Evolutionary conservation across 2,888 invertebrate species (phyloP), one percentile per base, ranked within the genome.

Genomic region (Lumbricus terrestris): DNA sequence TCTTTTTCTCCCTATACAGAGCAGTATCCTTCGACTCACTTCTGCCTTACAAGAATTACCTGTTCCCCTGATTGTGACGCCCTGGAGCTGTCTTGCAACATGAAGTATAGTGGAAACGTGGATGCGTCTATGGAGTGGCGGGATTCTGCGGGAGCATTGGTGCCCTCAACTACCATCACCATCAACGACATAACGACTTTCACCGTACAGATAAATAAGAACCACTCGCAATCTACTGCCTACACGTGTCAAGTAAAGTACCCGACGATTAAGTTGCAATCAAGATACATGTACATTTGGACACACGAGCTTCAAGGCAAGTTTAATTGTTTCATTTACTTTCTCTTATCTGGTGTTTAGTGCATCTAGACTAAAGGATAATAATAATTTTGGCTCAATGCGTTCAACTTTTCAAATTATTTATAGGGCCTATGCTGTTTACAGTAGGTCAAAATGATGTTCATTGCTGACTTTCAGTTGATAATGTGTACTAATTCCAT

Each of bases 221-320:
- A 37, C 1, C 85, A 85, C 0, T 35, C 23, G 13, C 35, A 85
- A 35, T 20, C 85, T 34, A 0, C 23, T 20, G 6, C 85, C 20
- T 85, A 35, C 37, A 85, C 34, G 35, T 85, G 85, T 85, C 35
- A 85, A 37, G 85, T 85, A 37, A 85, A 85, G 35, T 85, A 85
- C 35, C 85, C 18, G 37, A 85, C 34, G 16, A 20, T 0, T 23
- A 35, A 1, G 34, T 23, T 85, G 85, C 2, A 13, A 35, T 85
- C 85, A 35, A 34, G 37, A 85, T 85, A 35, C 85, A 85, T n/a
- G n/a, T n/a, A 23, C 35, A n/a, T n/a, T n/a, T 85, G 85, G 85
- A 35, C 85, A 35, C 37, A 35, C 23, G 35, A 69, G 8, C n/a
- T 1, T 29, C 69, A 69, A 69, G 69, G 69, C n/a, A 69, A n/a